phyloP scores from a whole-genome alignment of 1,140 invertebrate species.

The Apocrypta bakeri region DNA sequence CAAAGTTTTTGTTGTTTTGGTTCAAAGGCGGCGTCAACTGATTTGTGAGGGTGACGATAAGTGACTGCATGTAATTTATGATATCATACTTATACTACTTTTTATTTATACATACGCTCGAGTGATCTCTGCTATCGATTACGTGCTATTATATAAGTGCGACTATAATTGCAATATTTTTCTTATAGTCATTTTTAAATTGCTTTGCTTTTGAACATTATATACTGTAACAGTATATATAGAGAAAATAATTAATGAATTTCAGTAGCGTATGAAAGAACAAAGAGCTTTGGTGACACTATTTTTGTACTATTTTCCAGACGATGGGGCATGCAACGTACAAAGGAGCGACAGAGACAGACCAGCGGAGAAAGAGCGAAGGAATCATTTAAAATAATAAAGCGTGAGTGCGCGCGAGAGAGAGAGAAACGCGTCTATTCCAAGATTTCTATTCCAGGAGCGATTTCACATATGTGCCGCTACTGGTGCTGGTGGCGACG shows the following conservation, averaged over 20 bases:
- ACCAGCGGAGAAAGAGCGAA: background rate
- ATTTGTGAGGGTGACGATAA: background rate
- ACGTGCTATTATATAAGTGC: too few species aligned
- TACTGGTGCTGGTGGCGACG: background rate
- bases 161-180: background rate
- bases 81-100: too few species aligned
- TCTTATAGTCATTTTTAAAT: background rate
- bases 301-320: background rate
- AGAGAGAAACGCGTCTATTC: conserved; percentile 51
- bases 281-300: background rate
- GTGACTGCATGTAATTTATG: background rate
- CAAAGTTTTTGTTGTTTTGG: background rate
- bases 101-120: too few species aligned
- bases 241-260: too few species aligned
- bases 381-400: conserved; percentile 48
- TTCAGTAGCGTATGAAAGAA: background rate
- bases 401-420: conserved; percentile 42
- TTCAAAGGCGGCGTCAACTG: background rate
- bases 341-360: background rate
- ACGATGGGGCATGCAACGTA: background rate
- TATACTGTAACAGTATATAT: too few species aligned
- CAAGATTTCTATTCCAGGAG: conserved; percentile 58
- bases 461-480: conserved; percentile 49
- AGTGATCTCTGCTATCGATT: too few species aligned
- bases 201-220: too few species aligned